Evolutionary conservation across 2,113 vertebrate species (phyloP).

Genomic region (Labeo catla): DNA sequence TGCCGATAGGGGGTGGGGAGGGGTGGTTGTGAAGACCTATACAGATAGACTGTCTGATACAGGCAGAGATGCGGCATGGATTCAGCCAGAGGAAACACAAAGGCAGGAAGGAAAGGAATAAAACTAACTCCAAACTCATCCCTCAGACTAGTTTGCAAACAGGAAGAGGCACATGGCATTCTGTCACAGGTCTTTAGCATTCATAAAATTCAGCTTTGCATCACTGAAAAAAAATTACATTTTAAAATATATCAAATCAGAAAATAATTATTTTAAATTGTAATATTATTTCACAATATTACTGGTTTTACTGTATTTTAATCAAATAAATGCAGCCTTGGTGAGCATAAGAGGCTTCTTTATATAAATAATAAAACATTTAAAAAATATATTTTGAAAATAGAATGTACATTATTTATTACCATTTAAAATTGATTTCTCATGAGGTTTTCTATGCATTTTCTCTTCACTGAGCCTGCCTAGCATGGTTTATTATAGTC

Average conservation of each 20-base stretch:
- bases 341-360: too few relatives aligned
- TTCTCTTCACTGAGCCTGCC: too few relatives aligned
- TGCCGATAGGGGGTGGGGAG: slow-evolving; percentile 63
- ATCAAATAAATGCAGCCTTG: too few relatives aligned
- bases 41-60: slow-evolving; percentile 7
- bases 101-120: slow-evolving; percentile 34
- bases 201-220: too few relatives aligned
- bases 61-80: slow-evolving; percentile 2
- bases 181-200: not conserved
- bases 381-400: too few relatives aligned
- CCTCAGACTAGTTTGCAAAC: not conserved
- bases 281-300: too few relatives aligned
- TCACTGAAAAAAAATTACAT: not conserved
- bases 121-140: not conserved
- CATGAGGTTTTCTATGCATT: too few relatives aligned
- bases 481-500: too few relatives aligned
- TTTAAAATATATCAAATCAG: not conserved
- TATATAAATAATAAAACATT: too few relatives aligned
- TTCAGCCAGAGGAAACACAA: slow-evolving; percentile 11
- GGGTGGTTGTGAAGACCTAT: slow-evolving; percentile 26
- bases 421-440: too few relatives aligned
- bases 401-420: too few relatives aligned
- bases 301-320: too few relatives aligned
- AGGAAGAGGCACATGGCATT: not conserved
- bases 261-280: not conserved